phyloP scores from a whole-genome alignment of 1,140 invertebrate genomes.

The Bicyclus anynana region DNA sequence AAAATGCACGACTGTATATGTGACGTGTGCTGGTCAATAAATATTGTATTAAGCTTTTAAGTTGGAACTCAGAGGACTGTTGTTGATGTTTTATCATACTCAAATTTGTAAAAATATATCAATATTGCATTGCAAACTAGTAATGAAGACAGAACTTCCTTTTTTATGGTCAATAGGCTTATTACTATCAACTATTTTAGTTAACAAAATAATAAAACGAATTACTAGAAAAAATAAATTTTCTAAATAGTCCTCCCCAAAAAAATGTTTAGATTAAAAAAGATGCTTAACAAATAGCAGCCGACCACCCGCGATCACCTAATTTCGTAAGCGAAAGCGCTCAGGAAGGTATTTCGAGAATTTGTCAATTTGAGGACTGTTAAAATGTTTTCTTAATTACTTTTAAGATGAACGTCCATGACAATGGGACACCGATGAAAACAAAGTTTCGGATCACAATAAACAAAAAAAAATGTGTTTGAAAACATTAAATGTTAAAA shows the following conservation, averaged over 20 bases:
- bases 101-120: too few relatives aligned
- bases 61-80: too few relatives aligned
- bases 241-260: neutral
- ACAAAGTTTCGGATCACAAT: constrained; percentile 1
- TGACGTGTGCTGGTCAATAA: too few relatives aligned
- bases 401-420: constrained; percentile 8
- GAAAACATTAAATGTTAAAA: neutral
- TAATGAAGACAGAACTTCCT: too few relatives aligned
- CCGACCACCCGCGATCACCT: constrained; percentile 25
- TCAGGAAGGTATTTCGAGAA: constrained; percentile 20
- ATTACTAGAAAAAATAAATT: neutral
- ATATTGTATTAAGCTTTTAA: too few relatives aligned
- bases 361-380: constrained; percentile 23
- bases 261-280: constrained; percentile 15
- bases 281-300: constrained; percentile 22
- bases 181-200: too few relatives aligned
- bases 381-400: constrained; percentile 25
- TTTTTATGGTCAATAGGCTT: too few relatives aligned
- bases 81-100: too few relatives aligned
- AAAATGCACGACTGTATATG: too few relatives aligned
- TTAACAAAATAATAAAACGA: neutral
- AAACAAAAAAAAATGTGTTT: neutral
- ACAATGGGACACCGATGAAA: neutral
- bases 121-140: too few relatives aligned
- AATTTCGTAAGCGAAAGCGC: constrained; percentile 22